Conservation (phyloP, 2,888 invertebrate genomes). For the Ernsta delagoae region DNA sequence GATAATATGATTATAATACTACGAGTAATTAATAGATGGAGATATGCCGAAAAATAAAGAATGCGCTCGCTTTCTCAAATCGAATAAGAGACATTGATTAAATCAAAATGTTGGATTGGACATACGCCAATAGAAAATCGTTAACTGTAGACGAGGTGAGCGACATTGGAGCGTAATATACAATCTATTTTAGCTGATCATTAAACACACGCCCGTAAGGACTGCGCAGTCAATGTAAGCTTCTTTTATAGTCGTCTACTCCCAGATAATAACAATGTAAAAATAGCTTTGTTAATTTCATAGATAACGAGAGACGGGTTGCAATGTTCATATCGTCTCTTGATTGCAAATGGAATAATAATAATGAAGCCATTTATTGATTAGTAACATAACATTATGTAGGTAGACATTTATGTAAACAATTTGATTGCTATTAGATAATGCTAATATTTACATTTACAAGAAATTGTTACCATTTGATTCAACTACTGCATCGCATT, state of each 20-base stretch:
- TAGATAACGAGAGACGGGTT: conserved; percentile 23
- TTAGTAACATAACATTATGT: background rate
- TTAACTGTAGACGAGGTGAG: conserved; percentile 66
- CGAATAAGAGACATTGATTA: conserved; percentile 35
- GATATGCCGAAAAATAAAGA: background rate
- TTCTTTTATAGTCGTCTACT: conserved; percentile 32
- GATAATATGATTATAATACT: too few relatives aligned
- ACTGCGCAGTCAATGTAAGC: conserved; percentile 37
- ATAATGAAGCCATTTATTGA: background rate
- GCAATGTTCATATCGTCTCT: conserved; percentile 15
- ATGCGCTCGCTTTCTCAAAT: conserved; percentile 30
- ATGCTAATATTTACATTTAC: background rate
- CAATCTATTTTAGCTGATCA: conserved; percentile 70
- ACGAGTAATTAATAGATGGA: background rate
- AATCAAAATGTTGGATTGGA: conserved; percentile 59
- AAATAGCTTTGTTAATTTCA: conserved; percentile 38
- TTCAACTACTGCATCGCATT: background rate
- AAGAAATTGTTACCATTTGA: background rate
- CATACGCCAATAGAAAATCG: conserved; percentile 66
- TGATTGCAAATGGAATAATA: conserved; percentile 5
- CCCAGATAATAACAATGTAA: conserved; percentile 36
- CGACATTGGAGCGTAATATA: conserved; percentile 69
- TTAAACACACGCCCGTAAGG: conserved; percentile 50
- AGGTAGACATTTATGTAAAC: conserved; percentile 18
- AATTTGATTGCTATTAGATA: background rate